Percentiles rank a stretch among this genome's conserved stretches.
These are phyloP conservation scores for Nemapogon koenigi DNA, from an alignment of 2,888 invertebrate species.

Conservation along the genomic window DNA sequence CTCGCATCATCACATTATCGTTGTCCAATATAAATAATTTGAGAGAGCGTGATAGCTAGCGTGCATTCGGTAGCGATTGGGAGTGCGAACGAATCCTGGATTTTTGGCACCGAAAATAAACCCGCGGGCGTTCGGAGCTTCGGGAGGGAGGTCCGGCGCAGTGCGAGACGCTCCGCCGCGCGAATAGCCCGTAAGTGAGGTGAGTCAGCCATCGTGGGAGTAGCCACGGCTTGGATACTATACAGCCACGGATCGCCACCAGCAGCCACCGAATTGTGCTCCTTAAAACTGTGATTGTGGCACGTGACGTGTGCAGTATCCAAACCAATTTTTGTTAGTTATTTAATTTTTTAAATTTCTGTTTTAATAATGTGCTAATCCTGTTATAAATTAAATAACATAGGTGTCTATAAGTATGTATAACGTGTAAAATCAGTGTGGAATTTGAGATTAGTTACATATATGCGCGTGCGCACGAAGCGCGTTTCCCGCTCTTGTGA, in stretches of 20 bases:
- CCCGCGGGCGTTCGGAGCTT: conserved; percentile 47
- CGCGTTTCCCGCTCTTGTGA: conserved; percentile 32
- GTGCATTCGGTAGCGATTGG: conserved; percentile 29
- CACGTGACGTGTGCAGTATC: conserved; percentile 31
- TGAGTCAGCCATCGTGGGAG: conserved; percentile 33
- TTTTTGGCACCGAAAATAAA: conserved; percentile 65
- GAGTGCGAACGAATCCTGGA: conserved; percentile 52
- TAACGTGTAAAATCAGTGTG: no score
- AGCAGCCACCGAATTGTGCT: background rate
- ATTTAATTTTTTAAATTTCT: no score
- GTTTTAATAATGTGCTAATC: no score
- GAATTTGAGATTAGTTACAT: no score
- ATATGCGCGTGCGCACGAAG: conserved; percentile 1
- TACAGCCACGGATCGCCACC: conserved; percentile 17
- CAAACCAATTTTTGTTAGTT: conserved; percentile 6
- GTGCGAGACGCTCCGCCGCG: conserved; percentile 65
- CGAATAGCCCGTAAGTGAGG: conserved; percentile 61
- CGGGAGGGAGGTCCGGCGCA: conserved; percentile 45
- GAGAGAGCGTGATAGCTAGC: conserved; percentile 4
- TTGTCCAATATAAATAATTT: background rate
- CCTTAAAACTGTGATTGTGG: conserved; percentile 14
- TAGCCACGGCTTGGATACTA: conserved; percentile 39
- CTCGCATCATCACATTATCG: no score
- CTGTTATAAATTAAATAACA: no score
- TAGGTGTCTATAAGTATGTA: no score